Evolutionary conservation across 2,888 invertebrate species (phyloP), one percentile per base, ranked within the genome.

Genomic region (Agonopterix arenella): DNA sequence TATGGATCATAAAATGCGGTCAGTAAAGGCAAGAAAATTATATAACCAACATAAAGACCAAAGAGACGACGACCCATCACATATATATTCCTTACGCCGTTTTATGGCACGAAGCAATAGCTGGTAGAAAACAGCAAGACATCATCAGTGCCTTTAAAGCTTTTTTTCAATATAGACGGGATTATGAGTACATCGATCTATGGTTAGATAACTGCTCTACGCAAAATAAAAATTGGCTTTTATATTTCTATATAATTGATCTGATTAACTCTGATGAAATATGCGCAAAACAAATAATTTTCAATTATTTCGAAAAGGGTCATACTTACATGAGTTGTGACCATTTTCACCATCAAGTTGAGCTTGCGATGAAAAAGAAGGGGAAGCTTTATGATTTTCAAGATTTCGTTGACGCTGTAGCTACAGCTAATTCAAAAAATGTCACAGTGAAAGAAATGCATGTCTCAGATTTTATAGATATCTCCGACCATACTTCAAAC

Each of bases 101-200:
- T 8, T 10, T 53, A 8, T 58, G 59, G 68, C 64, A 72, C 50
- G 68, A 72, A 55, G 65, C 58, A 8, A 60, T 64, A 38, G 49
- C 65, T n/a, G 68, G 66, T 13, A 48, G 68, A 41, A 64, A 65
- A 46, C 56, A 69, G 47, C 60, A 68, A 48, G 68, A 71, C 45
- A 63, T 66, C 16, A 46, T 61, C 13, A 60, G 58, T 46, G 50
- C 56, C 11, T 65, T 64, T 43, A 36, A 44, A 56, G 44, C 47
- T 54, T 7, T 66, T 66, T 62, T 50, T 13, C 13, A 13, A 13
- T 13, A 13, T 13, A 13, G 45, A 62, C 37, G 54, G 13, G 13
- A 13, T 13, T 13, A 13, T 13, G 13, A 13, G 18, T 45, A 36
- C 57, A 58, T 59, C 2, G 57, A 61, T 13, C 2, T 13, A 13